Conservation (phyloP, 2,797 vertebrate genomes). For the Vireo griseus region DNA sequence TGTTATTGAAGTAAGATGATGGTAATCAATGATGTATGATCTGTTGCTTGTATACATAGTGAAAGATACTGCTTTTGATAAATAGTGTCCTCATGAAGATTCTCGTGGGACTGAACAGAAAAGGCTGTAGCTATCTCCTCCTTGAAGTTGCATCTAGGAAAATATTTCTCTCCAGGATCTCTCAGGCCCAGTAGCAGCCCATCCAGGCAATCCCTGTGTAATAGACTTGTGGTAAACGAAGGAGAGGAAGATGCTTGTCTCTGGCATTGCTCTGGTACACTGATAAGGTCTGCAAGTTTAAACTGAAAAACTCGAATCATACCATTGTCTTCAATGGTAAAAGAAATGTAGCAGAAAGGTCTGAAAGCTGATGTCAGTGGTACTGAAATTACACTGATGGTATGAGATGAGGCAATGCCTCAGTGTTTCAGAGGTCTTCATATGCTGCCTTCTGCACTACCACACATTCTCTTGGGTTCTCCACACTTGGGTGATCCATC, state of each 20-base stretch:
- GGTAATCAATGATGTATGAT: background rate
- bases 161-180: background rate
- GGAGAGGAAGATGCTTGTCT: background rate
- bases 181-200: background rate
- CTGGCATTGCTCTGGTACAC: background rate
- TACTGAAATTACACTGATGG: background rate
- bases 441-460: background rate
- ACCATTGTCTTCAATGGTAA: background rate
- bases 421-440: rapidly evolving
- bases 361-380: background rate
- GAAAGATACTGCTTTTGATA: background rate
- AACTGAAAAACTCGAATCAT: background rate
- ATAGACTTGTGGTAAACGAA: background rate
- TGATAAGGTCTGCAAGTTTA: background rate
- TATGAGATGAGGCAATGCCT: background rate
- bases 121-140: background rate
- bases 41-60: background rate
- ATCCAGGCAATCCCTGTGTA: background rate
- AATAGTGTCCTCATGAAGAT: background rate
- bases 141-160: background rate
- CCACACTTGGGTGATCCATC: background rate
- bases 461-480: background rate
- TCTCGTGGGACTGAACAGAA: background rate
- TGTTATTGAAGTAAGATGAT: background rate
- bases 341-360: background rate